phyloP scores from a whole-genome alignment of 2,113 vertebrate genomes.

The Engraulis encrasicolus region DNA sequence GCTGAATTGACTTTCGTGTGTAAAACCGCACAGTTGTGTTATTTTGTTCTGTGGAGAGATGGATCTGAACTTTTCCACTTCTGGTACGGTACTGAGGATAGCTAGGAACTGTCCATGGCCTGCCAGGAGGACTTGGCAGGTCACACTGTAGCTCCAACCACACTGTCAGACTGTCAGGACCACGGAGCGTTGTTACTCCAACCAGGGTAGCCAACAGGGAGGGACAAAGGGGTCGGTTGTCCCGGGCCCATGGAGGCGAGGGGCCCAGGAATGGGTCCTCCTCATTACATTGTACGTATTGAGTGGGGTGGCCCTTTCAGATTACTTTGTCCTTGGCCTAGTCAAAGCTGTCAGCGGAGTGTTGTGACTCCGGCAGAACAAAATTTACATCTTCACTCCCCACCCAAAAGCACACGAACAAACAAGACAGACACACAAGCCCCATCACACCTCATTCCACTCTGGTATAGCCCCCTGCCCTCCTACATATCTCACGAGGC shows the following conservation, averaged over 20 bases:
- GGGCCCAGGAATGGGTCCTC: too few species aligned
- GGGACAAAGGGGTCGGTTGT: too few species aligned
- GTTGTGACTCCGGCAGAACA: background rate
- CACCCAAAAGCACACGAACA: background rate
- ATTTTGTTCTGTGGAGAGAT: background rate
- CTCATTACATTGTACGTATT: too few species aligned
- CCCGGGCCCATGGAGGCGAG: too few species aligned
- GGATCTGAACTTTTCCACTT: conserved; percentile 7
- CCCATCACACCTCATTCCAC: background rate
- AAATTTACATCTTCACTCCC: background rate
- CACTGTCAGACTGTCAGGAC: background rate
- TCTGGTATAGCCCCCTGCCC: background rate
- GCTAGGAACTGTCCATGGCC: background rate
- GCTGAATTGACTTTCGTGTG: background rate
- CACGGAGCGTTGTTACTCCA: too few species aligned
- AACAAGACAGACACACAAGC: background rate
- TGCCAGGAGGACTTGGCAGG: background rate
- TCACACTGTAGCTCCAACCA: background rate
- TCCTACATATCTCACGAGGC: background rate
- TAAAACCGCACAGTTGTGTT: background rate
- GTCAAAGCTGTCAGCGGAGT: too few species aligned
- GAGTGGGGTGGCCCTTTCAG: too few species aligned
- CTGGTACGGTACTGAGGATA: background rate
- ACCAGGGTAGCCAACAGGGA: too few species aligned
- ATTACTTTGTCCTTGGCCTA: too few species aligned